Evolutionary conservation across 1,140 invertebrate genomes (phyloP).

Genomic region (Fopius arisanus): DNA sequence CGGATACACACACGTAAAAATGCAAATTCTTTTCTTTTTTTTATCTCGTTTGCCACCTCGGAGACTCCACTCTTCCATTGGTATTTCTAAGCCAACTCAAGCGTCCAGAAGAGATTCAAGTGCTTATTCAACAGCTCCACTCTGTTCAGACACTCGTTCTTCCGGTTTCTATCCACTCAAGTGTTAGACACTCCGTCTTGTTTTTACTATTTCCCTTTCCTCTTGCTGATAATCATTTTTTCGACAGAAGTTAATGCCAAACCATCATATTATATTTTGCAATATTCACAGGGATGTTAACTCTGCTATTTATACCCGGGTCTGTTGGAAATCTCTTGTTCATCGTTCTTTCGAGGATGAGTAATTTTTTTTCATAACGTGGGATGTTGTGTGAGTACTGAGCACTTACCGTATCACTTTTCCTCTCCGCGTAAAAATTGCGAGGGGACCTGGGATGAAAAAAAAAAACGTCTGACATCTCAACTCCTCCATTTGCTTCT

Average conservation of each 20-base stretch:
- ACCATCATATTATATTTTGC: too few relatives aligned
- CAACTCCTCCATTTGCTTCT: slow-evolving; percentile 36
- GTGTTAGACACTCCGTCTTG: neutral
- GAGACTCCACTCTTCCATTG: neutral
- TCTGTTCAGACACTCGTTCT: neutral
- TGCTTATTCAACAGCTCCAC: neutral
- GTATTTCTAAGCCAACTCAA: neutral
- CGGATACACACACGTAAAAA: neutral
- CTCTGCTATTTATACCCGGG: neutral
- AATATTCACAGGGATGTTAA: too few relatives aligned
- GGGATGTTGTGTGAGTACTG: neutral
- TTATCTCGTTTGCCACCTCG: neutral
- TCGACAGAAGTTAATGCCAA: too few relatives aligned
- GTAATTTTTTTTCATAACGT: neutral
- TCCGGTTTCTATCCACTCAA: neutral
- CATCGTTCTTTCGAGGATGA: neutral
- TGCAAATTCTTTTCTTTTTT: neutral
- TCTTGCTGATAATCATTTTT: too few relatives aligned
- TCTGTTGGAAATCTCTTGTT: neutral
- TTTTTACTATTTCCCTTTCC: too few relatives aligned
- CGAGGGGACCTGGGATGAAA: neutral
- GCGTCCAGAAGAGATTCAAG: neutral
- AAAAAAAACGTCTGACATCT: slow-evolving; percentile 43
- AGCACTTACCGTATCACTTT: slow-evolving; percentile 58
- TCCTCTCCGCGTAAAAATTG: slow-evolving; percentile 44